Percentiles rank a stretch among this genome's conserved stretches.
phyloP scores from a whole-genome alignment of 1,140 invertebrate genomes.

The Zaprionus tsacasi region DNA sequence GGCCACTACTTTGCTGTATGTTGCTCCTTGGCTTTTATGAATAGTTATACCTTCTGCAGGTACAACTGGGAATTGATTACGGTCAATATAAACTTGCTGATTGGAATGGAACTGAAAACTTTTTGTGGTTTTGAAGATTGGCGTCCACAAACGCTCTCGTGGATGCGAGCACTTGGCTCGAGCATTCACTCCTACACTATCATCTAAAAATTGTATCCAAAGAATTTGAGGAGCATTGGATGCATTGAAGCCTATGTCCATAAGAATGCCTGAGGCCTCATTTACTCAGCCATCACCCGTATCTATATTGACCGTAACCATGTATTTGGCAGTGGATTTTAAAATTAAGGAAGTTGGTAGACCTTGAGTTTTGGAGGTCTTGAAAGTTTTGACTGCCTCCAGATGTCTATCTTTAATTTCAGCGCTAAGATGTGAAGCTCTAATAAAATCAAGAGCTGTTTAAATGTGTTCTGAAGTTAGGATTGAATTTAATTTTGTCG shows the following conservation, averaged over 20 bases:
- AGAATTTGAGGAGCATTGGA: too few species aligned
- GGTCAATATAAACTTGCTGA: too few species aligned
- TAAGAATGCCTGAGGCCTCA: too few species aligned
- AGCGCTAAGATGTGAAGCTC: not conserved
- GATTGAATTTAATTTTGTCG: conserved; percentile 6
- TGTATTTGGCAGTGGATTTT: conserved; percentile 8
- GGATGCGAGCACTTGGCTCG: too few species aligned
- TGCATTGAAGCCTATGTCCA: too few species aligned
- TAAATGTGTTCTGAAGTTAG: not conserved
- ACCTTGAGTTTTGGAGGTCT: conserved; percentile 8
- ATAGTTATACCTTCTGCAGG: conserved; percentile 7
- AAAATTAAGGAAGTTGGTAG: not conserved
- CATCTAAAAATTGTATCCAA: too few species aligned
- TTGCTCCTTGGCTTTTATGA: conserved; percentile 16
- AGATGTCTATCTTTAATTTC: not conserved
- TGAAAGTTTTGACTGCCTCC: conserved; percentile 4
- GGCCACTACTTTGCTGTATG: conserved; percentile 4
- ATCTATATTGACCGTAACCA: not conserved
- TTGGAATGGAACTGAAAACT: too few species aligned
- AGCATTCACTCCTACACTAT: too few species aligned
- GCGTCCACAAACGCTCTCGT: too few species aligned
- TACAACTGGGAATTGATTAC: not conserved
- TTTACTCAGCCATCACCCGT: not conserved
- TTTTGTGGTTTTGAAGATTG: too few species aligned
- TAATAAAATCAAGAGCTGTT: too few species aligned